Evolutionary conservation across 1,140 invertebrate species (phyloP), one percentile per base, ranked within the genome.

Genomic region (Drosophila dunni): DNA sequence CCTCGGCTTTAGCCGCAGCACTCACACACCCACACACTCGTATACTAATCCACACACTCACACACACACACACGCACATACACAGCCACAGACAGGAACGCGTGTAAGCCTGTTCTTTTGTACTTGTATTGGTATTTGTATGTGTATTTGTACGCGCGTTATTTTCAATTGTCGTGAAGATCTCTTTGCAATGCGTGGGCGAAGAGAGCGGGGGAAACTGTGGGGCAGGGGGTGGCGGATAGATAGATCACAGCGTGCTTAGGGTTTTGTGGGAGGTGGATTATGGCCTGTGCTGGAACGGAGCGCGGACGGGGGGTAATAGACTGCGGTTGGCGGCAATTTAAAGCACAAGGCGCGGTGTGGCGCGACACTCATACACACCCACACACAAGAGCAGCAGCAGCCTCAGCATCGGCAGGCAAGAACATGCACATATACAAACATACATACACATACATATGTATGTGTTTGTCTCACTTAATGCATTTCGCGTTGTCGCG

Each of bases 291-390:
- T 6, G 38, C 38, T 40, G 38, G 7, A 40, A 3, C 10, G 10
- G 44, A 13, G 17, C 17, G 46, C 17, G 46, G 3, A 20, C 17
- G 17, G 8, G 17, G 7, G 20, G 15, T 50, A 17, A 4, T 8
- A 5, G 15, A 11, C 46, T 15, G 29, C n/a, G 57, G 66, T 7
- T 56, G 50, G 40, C 51, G 54, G 50, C 74, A 81, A 85, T 84
- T 84, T 61, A 80, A 80, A 78, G 54, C 78, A 64, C 63, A 76
- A 78, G 75, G 75, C 75, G 70, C 75, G 75, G 58, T 36, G 60
- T 78, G 75, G 75, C 70, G 70, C 57, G 72, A 69, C 71, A 65
- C 71, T 67, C 61, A 74, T 45, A 75, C 68, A 67, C 46, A 72
- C 63, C 44, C 46, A 53, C 58, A 46, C 48, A 53, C 36, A 15